Base-by-base conservation (phyloP, 2,113 vertebrate genomes). In the Ailuropoda melanoleuca region DNA sequence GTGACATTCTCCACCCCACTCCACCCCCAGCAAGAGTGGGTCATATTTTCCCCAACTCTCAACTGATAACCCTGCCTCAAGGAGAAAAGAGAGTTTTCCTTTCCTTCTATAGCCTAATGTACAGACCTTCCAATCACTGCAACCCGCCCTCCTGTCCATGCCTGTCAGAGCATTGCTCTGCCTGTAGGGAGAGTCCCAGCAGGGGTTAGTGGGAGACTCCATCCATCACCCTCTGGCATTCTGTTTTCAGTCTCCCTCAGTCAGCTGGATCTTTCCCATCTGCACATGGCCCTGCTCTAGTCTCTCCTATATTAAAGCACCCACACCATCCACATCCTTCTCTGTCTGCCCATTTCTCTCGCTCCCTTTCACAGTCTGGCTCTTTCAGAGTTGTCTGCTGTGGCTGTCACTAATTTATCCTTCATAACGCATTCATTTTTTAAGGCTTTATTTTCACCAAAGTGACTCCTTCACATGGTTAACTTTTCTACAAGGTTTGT, bases 391-490 rank as follows among this genome's bases (percentile, higher is more conserved):
- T 56, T 78, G 68, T 58, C 66, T 72, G 0, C n/a, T 48, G n/a
- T 78, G 46, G 70, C 78, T 89, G 31, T 92, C 46, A 70, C 23
- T 92, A 1, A 12, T 84, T 70, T 50, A 34, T 53, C 39, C 26
- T 74, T 82, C 48, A 58, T 66, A 84, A 56, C 15, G 62, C 17
- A 56, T 74, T 55, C 39, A 68, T 93, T 96, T 86, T 66, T 21
- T 24, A 70, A 85, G 46, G 34, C 75, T 92, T 88, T 48, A 50
- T 95, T 72, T 94, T 97, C 43, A 66, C 48, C 29, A 64, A 88
- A 85, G 55, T 86, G 56, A 82, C n/a, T 82, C 10, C 4, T 43
- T 86, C 55, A 43, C 56, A 31, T 34, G 50, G 39, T 85, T 84
- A 91, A 93, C 24, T 92, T 94, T 75, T 86, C 10, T 75, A 81